Evolutionary conservation across 2,113 vertebrate species (phyloP), one percentile per base, ranked within the genome.

Genomic region (Aspidoscelis tigris): DNA sequence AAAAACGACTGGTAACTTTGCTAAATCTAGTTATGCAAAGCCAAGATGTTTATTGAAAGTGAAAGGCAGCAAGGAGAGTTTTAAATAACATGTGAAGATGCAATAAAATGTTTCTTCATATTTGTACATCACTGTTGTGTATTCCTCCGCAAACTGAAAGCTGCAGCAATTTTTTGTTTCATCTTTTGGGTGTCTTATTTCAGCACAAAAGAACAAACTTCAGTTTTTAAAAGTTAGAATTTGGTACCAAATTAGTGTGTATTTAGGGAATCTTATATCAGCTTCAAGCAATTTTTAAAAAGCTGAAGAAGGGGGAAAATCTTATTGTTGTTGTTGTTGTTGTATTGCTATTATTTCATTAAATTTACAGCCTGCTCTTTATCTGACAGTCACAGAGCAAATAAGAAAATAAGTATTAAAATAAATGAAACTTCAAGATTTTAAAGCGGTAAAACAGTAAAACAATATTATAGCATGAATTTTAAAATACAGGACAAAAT

Each of bases 11-110:
- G 20, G 5, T 53, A 74, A 43, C 55, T 74, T 74, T 80, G 7
- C 26, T 64, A n/a, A 65, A 80, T 64, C 39, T 76, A 72, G n/a
- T 71, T 50, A 81, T 76, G 73, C 26, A 81, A 70, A 75, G 41
- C 5, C 22, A n/a, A 76, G 18, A 21, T 24, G 39, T 70, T 86
- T 39, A 41, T 7, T 77, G 47, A 81, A 70, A 50, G 41, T 39
- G 47, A 86, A 70, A 72, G 41, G 26, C 5, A 14, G 7, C 33
- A n/a, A 77, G 81, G 66, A 86, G 53, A 41, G n/a, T 72, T 71
- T 86, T 86, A 53, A 50, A 7, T 12, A 6, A 53, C 18, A 70
- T 16, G 33, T 43, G 50, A 33, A 61, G 21, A 26, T 68, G 33
- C 21, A 41, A 8, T 76, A 76, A 69, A 86, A 76, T 69, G 10